Evolutionary conservation across 2,888 invertebrate genomes (phyloP).

Genomic region (Andricus curvator): DNA sequence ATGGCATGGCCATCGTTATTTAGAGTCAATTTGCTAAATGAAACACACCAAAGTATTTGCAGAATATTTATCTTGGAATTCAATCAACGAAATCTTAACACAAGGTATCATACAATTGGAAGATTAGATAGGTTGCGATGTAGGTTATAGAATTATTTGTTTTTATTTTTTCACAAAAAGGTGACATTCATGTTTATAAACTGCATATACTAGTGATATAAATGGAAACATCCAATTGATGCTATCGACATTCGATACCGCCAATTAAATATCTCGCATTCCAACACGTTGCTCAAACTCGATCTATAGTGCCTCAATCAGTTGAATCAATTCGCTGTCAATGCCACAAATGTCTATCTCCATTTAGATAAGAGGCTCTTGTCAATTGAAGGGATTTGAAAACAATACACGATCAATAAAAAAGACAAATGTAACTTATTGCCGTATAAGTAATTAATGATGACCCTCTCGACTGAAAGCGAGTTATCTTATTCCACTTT

Average conservation of each 20-base stretch:
- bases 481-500: constrained; percentile 17
- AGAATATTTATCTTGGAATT: background rate
- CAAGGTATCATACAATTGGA: too few species aligned
- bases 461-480: background rate
- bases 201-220: background rate
- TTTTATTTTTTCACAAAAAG: background rate
- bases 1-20: constrained; percentile 73
- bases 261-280: constrained; percentile 17
- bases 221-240: background rate
- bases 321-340: constrained; percentile 23
- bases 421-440: constrained; percentile 32
- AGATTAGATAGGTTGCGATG: too few species aligned
- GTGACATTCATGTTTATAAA: background rate
- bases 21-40: constrained; percentile 78
- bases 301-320: constrained; percentile 25
- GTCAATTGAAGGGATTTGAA: constrained; percentile 7
- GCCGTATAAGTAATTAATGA: constrained; percentile 1
- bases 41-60: constrained; percentile 73
- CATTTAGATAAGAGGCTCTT: constrained; percentile 15
- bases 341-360: constrained; percentile 1
- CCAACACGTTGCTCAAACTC: constrained; percentile 4
- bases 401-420: constrained; percentile 11
- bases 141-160: background rate
- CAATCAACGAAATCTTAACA: background rate
- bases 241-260: background rate